Percentiles rank a stretch among this genome's conserved stretches.
Conservation (phyloP, 2,113 vertebrate genomes). For the Geococcyx californianus region DNA sequence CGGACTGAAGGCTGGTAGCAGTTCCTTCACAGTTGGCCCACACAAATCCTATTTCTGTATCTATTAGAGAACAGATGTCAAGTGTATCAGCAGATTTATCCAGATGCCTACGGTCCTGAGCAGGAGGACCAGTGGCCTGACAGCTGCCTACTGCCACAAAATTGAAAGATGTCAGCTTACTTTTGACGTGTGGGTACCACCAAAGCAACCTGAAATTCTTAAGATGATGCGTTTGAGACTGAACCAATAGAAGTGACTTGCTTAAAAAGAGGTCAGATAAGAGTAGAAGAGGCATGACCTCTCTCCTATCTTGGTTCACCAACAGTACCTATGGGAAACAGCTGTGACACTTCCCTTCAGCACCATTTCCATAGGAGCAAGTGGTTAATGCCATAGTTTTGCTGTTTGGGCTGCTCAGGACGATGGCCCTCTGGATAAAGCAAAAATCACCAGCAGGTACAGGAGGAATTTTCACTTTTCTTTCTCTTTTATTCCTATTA, state of each 20-base stretch:
- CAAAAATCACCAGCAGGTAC: neutral
- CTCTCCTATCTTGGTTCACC: neutral
- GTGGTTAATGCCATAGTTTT: fast-evolving
- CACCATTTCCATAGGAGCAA: neutral
- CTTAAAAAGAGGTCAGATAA: neutral
- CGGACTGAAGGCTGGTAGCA: neutral
- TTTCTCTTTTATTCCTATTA: neutral
- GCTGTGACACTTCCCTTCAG: neutral
- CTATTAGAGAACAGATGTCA: neutral
- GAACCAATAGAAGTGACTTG: neutral
- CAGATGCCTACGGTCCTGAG: neutral
- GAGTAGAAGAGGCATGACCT: neutral
- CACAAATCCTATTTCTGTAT: neutral
- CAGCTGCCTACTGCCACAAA: neutral
- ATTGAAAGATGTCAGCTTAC: neutral
- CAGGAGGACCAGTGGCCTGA: neutral
- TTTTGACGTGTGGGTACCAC: neutral
- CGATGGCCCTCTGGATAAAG: too few relatives aligned
- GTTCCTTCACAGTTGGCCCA: neutral
- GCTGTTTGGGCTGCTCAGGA: neutral
- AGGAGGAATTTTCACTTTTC: neutral
- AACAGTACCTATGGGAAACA: neutral
- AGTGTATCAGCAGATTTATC: neutral
- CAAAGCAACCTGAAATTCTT: neutral
- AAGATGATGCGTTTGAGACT: neutral